These are phyloP conservation scores for Cynocephalus volans DNA, from an alignment of 2,113 vertebrate species.

Conservation along the genomic window DNA sequence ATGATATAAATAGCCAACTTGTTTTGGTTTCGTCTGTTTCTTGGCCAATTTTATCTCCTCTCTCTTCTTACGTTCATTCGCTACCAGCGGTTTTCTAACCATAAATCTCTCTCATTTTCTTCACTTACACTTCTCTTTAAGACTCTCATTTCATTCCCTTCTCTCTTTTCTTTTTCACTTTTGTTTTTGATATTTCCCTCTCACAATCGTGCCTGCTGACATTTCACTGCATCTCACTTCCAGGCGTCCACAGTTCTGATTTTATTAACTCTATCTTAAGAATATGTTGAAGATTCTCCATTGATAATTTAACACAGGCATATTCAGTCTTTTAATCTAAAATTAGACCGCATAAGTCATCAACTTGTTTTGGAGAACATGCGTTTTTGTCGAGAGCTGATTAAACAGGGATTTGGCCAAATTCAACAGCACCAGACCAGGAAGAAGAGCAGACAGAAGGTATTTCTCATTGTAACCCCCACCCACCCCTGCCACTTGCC, in stretches of 20 bases:
- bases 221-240: neutral
- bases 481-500: too few relatives aligned
- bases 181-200: neutral
- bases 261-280: neutral
- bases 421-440: neutral
- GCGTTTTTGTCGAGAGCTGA: neutral
- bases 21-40: neutral
- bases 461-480: neutral
- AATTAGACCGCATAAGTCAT: neutral
- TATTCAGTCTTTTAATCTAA: neutral
- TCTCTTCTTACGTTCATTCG: neutral
- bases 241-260: neutral
- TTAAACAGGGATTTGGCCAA: rapidly evolving
- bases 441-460: neutral
- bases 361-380: neutral
- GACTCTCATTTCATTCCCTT: neutral
- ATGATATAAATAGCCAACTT: neutral
- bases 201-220: neutral
- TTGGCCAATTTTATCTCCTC: neutral
- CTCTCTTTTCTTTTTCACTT: neutral
- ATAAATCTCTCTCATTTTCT: neutral
- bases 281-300: neutral
- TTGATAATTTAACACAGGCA: neutral
- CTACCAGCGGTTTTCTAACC: neutral
- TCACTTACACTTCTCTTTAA: neutral